These are phyloP conservation scores for Calyptommatus sinebrachiatus DNA, from an alignment of 2,113 vertebrate genomes.

Conservation along the genomic window DNA sequence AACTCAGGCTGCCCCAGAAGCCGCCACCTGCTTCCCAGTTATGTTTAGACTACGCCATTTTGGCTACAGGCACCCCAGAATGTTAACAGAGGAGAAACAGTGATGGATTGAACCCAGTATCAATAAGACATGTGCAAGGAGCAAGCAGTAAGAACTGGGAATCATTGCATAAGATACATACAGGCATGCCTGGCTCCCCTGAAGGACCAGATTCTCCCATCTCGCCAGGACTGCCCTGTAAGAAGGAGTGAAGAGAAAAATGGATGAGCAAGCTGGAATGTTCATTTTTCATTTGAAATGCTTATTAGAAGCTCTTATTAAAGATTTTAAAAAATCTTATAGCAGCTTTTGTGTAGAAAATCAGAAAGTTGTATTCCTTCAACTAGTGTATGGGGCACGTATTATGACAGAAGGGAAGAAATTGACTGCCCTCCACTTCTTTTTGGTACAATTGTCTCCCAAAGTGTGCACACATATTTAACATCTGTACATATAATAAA, in stretches of 20 bases:
- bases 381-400: too few species aligned
- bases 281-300: too few species aligned
- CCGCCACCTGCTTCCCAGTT: neutral
- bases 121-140: neutral
- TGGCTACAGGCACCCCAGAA: neutral
- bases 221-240: slow-evolving; percentile 84
- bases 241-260: neutral
- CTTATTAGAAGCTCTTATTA: too few species aligned
- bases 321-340: too few species aligned
- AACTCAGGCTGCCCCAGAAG: neutral
- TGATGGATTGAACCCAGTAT: neutral
- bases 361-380: too few species aligned
- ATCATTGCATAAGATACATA: slow-evolving; percentile 76
- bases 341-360: too few species aligned
- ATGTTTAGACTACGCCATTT: too few species aligned
- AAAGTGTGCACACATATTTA: neutral
- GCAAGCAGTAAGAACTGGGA: neutral
- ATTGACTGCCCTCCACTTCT: too few species aligned
- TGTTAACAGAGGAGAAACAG: neutral
- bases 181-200: slow-evolving; percentile 96
- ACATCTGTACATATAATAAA: too few species aligned
- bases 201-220: slow-evolving; percentile 87
- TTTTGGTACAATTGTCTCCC: too few species aligned
- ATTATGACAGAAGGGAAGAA: too few species aligned
- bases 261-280: too few species aligned